Evolutionary conservation across 2,888 invertebrate genomes (phyloP), one percentile per base, ranked within the genome.

Genomic region (Eledone cirrhosa): DNA sequence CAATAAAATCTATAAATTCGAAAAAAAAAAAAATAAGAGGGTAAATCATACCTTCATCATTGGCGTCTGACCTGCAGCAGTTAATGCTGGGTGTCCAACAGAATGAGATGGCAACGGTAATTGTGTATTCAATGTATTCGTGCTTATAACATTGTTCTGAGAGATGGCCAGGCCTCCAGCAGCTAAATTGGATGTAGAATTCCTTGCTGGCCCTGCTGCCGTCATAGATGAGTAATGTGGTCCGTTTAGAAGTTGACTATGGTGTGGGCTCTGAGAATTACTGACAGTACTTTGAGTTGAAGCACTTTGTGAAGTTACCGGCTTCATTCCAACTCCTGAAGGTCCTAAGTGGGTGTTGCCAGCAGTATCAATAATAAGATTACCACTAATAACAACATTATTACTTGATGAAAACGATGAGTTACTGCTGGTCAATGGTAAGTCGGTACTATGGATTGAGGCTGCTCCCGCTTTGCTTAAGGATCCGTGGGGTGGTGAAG

Each of bases 161-260:
- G 77, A 63, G 29, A 78, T 22, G 53, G 77, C 29, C 24, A 75
- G 75, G 47, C 83, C 80, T 81, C 80, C 78, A 79, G 83, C 78
- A 79, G 83, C 80, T 80, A 84, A 79, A 79, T 82, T 82, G 78
- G 82, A 81, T 53, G 84, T 75, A 77, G 82, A 79, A 78, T 81
- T 80, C 31, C 80, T 79, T 78, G 83, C 80, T 75, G 82, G 84
- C 22, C 80, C 85, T 80, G 83, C 79, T 80, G 85, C 84, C 81
- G 85, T 84, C 72, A 83, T 82, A 69, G 69, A 19, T 82, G 86
- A 84, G 81, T 85, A 85, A 78, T 86, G 87, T 77, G 89, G 90
- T 81, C 90, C 90, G 85, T 90, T 90, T 78, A 86, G 82, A 82
- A 90, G 85, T 83, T 87, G 84, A 78, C 85, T 86, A 83, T 86